These are phyloP conservation scores for Bombus huntii DNA, from an alignment of 1,140 invertebrate genomes.

Conservation along the genomic window DNA sequence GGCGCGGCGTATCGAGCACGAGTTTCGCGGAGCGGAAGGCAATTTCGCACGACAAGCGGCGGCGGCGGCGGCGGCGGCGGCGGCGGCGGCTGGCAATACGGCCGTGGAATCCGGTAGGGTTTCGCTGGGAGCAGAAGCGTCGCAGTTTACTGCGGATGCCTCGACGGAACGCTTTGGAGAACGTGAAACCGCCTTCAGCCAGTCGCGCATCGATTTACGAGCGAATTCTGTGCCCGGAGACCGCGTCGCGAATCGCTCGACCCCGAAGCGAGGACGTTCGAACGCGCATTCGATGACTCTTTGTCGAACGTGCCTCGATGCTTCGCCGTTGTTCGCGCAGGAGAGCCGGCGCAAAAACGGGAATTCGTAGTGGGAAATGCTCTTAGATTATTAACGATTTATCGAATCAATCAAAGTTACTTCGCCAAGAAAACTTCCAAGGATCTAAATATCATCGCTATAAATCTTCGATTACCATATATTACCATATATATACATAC, in stretches of 20 bases:
- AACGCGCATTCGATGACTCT: neutral
- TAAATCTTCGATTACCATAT: neutral
- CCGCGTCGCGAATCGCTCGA: conserved; percentile 65
- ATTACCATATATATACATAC: neutral
- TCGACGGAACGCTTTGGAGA: conserved; percentile 56
- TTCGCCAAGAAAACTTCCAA: no score
- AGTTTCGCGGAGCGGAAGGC: conserved; percentile 58
- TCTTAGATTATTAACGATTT: neutral
- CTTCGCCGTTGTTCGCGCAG: neutral
- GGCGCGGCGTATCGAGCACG: conserved; percentile 28
- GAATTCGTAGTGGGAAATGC: no score
- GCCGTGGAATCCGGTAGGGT: conserved; percentile 63
- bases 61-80: conserved; percentile 39
- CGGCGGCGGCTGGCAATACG: conserved; percentile 28
- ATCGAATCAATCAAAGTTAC: neutral
- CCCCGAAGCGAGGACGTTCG: conserved; percentile 16
- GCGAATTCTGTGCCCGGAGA: conserved; percentile 64
- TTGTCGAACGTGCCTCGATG: conserved; percentile 5
- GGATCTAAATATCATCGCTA: neutral
- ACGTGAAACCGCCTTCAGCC: conserved; percentile 58
- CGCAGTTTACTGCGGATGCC: conserved; percentile 60
- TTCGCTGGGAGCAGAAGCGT: conserved; percentile 59
- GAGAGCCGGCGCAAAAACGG: no score
- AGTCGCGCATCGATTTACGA: conserved; percentile 73
- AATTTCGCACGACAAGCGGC: conserved; percentile 60